These are phyloP conservation scores for Sphaeridia pumilis DNA, from an alignment of 2,888 invertebrate species.

Conservation along the genomic window DNA sequence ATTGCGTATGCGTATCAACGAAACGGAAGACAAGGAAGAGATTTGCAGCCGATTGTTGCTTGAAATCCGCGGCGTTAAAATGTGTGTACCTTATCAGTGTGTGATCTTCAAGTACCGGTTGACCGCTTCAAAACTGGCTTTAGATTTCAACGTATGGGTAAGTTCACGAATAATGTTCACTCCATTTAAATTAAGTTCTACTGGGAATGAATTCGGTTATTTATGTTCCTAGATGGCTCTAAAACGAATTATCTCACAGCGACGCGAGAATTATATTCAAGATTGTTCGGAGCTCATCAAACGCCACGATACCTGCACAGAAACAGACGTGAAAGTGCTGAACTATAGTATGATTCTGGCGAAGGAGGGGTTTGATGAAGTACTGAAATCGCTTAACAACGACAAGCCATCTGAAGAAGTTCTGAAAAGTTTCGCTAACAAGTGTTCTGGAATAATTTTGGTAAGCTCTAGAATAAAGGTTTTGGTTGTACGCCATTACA, in stretches of 20 bases:
- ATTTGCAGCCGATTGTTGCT: slow-evolving; percentile 14
- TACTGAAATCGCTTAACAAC: neutral
- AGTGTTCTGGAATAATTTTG: neutral
- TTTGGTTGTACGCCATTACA: too few species aligned
- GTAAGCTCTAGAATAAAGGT: neutral
- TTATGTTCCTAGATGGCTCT: slow-evolving; percentile 30
- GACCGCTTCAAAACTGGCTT: slow-evolving; percentile 9
- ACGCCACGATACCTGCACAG: slow-evolving; percentile 15
- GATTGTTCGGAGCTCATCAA: slow-evolving; percentile 30
- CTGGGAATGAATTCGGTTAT: too few species aligned
- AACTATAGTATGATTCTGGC: slow-evolving; percentile 14
- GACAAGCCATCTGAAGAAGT: neutral
- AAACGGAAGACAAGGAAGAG: neutral
- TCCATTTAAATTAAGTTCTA: too few species aligned
- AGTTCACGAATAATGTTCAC: neutral
- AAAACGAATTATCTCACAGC: slow-evolving; percentile 19
- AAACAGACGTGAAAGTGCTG: slow-evolving; percentile 13
- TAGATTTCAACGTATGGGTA: slow-evolving; percentile 4
- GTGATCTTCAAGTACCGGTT: slow-evolving; percentile 29
- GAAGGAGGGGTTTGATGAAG: neutral
- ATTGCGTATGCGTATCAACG: slow-evolving; percentile 9
- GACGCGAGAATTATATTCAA: slow-evolving; percentile 18
- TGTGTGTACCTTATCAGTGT: slow-evolving; percentile 31
- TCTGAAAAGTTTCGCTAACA: neutral
- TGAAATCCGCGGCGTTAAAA: slow-evolving; percentile 18